Conservation (phyloP, 2,888 invertebrate species). For the Pteria penguin region DNA sequence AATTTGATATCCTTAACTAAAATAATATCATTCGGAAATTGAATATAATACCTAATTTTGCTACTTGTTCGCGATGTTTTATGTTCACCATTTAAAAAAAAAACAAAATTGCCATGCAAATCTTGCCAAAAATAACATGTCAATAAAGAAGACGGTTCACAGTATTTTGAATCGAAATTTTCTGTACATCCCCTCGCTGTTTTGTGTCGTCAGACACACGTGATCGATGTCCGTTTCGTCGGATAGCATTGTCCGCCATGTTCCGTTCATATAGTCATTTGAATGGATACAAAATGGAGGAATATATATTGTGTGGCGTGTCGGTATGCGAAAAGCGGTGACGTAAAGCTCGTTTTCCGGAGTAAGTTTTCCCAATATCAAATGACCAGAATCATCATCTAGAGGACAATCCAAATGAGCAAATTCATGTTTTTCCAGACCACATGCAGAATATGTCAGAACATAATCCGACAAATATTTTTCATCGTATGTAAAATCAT, state of each 20-base stretch:
- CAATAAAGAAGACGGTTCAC: no score
- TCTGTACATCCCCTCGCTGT: no score
- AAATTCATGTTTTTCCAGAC: slow-evolving; percentile 56
- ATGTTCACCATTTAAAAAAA: no score
- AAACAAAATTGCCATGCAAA: no score
- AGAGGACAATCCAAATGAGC: slow-evolving; percentile 58
- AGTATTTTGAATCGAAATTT: no score
- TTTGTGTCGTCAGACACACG: slow-evolving; percentile 33
- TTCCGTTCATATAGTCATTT: slow-evolving; percentile 55
- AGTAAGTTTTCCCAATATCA: slow-evolving; percentile 48
- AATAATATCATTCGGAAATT: no score
- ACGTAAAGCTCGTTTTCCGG: slow-evolving; percentile 43
- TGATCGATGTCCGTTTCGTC: slow-evolving; percentile 57
- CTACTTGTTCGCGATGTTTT: no score
- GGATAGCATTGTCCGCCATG: slow-evolving; percentile 59
- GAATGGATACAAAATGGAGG: slow-evolving; percentile 47
- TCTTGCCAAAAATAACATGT: no score
- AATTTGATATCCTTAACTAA: no score
- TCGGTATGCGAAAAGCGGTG: slow-evolving; percentile 29
- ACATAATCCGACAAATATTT: slow-evolving; percentile 53
- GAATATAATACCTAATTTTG: no score
- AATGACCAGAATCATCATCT: slow-evolving; percentile 47
- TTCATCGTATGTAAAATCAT: slow-evolving; percentile 58
- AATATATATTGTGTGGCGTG: slow-evolving; percentile 47
- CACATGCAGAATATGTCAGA: slow-evolving; percentile 35